phyloP scores from a whole-genome alignment of 2,113 vertebrate genomes.

The Ictalurus punctatus region DNA sequence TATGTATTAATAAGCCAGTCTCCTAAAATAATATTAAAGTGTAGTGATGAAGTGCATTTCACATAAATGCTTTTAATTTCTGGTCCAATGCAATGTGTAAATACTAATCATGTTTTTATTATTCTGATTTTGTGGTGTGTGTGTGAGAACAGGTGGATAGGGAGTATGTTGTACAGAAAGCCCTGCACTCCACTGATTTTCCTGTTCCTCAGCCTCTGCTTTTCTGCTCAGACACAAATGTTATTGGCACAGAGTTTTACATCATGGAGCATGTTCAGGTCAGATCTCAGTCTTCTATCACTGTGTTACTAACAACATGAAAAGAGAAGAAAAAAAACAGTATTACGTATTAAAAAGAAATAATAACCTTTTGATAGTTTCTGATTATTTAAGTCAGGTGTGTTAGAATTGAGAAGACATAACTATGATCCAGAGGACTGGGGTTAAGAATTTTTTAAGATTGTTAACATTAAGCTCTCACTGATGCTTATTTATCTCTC shows the following conservation, averaged over 20 bases:
- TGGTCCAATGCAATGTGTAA: background rate
- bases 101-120: background rate
- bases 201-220: slow-evolving; percentile 86
- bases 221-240: slow-evolving; percentile 76
- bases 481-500: background rate
- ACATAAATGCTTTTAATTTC: background rate
- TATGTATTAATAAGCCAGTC: too few species aligned
- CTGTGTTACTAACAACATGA: background rate
- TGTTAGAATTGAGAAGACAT: background rate
- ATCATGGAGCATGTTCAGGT: slow-evolving; percentile 90
- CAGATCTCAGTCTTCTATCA: background rate
- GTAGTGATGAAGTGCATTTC: background rate
- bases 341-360: background rate
- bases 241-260: slow-evolving; percentile 93
- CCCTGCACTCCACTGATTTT: slow-evolving; percentile 82
- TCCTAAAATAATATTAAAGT: background rate
- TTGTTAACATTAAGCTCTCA: background rate
- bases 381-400: background rate
- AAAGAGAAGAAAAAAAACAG: background rate
- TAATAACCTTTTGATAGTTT: background rate
- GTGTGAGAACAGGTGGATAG: slow-evolving; percentile 78
- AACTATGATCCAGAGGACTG: background rate
- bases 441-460: background rate
- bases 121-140: background rate
- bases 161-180: slow-evolving; percentile 86